Conservation (phyloP, 2,888 invertebrate genomes). For the Lathronympha strigana region DNA sequence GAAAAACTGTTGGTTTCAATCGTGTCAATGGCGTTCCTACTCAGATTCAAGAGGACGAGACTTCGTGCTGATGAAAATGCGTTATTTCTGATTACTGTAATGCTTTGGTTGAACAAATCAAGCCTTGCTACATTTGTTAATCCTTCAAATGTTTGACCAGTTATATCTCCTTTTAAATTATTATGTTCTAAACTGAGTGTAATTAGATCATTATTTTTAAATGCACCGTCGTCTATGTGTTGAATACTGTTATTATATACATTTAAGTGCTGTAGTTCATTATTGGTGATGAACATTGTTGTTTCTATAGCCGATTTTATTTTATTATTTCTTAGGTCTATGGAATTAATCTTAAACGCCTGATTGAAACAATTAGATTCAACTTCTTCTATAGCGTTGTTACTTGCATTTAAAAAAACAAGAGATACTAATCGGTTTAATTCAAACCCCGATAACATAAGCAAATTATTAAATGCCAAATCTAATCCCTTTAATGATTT, state of each 20-base stretch:
- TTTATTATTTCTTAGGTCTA: slow-evolving; percentile 67
- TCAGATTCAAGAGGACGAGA: slow-evolving; percentile 62
- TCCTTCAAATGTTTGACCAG: slow-evolving; percentile 60
- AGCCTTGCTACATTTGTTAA: slow-evolving; percentile 55
- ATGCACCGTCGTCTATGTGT: slow-evolving; percentile 59
- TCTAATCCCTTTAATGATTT: slow-evolving; percentile 59
- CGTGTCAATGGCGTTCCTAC: slow-evolving; percentile 57
- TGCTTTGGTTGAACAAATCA: slow-evolving; percentile 60
- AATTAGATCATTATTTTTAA: slow-evolving; percentile 56
- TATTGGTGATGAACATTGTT: slow-evolving; percentile 62
- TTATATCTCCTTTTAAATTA: slow-evolving; percentile 58
- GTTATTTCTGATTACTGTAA: slow-evolving; percentile 55
- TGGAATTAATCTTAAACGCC: slow-evolving; percentile 53
- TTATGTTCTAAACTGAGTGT: slow-evolving; percentile 65
- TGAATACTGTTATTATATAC: slow-evolving; percentile 62
- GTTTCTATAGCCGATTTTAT: slow-evolving; percentile 60
- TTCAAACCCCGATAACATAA: slow-evolving; percentile 60
- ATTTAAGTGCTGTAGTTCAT: slow-evolving; percentile 58
- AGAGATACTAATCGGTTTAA: slow-evolving; percentile 59
- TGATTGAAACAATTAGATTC: slow-evolving; percentile 66
- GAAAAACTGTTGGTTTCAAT: slow-evolving; percentile 60
- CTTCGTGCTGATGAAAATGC: slow-evolving; percentile 57
- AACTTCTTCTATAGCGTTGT: slow-evolving; percentile 62
- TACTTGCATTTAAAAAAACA: slow-evolving; percentile 46
- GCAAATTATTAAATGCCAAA: slow-evolving; percentile 61